Conservation (phyloP, 2,888 invertebrate genomes). For the Cheilosia urbana region DNA sequence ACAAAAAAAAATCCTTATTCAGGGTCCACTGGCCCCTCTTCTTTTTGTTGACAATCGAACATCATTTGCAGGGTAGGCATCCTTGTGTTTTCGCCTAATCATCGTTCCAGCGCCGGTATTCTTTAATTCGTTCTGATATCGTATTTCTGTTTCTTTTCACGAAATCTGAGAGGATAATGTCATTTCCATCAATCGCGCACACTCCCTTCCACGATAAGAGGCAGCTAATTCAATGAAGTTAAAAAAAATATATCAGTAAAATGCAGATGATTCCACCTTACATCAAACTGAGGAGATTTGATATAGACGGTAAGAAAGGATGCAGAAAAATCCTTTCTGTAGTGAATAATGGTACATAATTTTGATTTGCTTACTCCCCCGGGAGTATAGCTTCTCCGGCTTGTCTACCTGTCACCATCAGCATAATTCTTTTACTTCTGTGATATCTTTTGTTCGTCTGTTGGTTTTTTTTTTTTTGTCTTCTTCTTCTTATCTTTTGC, state of each 20-base stretch:
- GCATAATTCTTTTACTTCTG: constrained; percentile 58
- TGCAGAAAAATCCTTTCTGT: constrained; percentile 32
- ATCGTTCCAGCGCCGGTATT: constrained; percentile 15
- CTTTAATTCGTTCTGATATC: constrained; percentile 23
- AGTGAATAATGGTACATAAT: constrained; percentile 63
- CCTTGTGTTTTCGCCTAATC: constrained; percentile 39
- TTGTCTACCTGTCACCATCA: constrained; percentile 72
- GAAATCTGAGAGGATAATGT: constrained; percentile 34
- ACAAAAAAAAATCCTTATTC: constrained; percentile 11
- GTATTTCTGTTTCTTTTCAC: neutral
- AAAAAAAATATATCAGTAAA: neutral
- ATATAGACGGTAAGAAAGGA: constrained; percentile 4
- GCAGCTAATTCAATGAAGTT: constrained; percentile 20
- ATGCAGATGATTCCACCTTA: constrained; percentile 1
- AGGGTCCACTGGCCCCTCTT: neutral
- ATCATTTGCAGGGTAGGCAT: constrained; percentile 36
- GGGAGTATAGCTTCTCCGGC: neutral
- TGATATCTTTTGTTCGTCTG: constrained; percentile 29
- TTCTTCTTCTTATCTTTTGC: constrained; percentile 35
- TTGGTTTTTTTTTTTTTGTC: neutral
- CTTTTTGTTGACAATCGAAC: constrained; percentile 46
- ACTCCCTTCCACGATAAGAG: neutral
- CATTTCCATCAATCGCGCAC: neutral
- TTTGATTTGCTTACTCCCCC: constrained; percentile 59
- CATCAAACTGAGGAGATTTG: constrained; percentile 8